phyloP scores from a whole-genome alignment of 2,888 invertebrate species.

The Eupithecia exiguata region DNA sequence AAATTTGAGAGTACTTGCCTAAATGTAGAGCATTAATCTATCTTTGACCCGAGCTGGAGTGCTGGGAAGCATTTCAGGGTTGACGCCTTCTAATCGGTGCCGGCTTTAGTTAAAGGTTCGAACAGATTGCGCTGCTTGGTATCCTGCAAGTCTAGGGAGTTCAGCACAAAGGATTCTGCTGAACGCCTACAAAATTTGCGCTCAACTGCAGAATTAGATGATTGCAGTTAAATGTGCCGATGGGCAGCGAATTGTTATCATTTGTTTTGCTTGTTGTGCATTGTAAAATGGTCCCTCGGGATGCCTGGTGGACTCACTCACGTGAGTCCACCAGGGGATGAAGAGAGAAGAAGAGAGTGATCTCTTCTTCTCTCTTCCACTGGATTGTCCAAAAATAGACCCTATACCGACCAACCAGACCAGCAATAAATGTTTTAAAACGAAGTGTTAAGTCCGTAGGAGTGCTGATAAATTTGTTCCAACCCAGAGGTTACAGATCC shows the following conservation, averaged over 20 bases:
- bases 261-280: neutral
- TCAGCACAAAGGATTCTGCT: neutral
- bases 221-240: neutral
- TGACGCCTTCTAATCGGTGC: conserved; percentile 46
- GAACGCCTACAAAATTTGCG: neutral
- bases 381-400: neutral
- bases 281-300: neutral
- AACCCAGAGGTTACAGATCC: conserved; percentile 34
- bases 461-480: neutral
- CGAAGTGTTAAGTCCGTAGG: neutral
- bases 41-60: conserved; percentile 48
- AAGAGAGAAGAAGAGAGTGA: too few relatives aligned
- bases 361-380: neutral
- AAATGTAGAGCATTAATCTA: conserved; percentile 42
- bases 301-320: neutral
- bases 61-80: conserved; percentile 46
- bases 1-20: conserved; percentile 20
- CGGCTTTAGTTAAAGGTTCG: conserved; percentile 47
- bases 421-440: neutral
- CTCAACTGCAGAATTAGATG: neutral
- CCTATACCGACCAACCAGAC: neutral
- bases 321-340: too few relatives aligned
- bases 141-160: neutral
- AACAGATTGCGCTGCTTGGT: neutral
- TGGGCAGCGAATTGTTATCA: neutral